Conservation (phyloP, 2,888 invertebrate species). For the Brenthis daphne region DNA sequence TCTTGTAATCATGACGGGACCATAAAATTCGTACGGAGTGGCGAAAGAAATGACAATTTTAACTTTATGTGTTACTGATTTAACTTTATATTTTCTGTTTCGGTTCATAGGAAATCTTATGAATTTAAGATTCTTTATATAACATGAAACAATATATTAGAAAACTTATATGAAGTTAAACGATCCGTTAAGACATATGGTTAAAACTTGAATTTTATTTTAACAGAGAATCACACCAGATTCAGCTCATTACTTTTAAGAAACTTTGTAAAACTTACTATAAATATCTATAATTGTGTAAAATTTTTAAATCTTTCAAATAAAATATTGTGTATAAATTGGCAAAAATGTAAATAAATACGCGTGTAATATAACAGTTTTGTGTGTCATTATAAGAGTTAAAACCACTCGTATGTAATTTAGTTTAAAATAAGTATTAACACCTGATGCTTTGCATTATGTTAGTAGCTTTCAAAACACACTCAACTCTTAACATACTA, state of each 20-base stretch:
- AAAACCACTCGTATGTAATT: not conserved
- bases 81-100: not conserved
- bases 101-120: conserved; percentile 6
- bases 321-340: too few relatives aligned
- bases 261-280: too few relatives aligned
- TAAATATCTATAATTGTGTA: too few relatives aligned
- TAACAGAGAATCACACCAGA: not conserved
- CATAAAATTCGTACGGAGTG: not conserved
- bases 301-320: too few relatives aligned
- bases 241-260: too few relatives aligned
- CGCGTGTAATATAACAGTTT: too few relatives aligned
- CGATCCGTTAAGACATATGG: conserved; percentile 20
- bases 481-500: not conserved
- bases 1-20: not conserved
- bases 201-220: conserved; percentile 15
- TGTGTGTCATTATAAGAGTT: too few relatives aligned
- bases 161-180: conserved; percentile 25
- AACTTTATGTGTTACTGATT: conserved; percentile 3
- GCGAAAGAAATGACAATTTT: conserved; percentile 5
- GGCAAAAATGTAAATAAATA: too few relatives aligned
- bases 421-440: not conserved
- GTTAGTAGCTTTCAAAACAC: conserved; percentile 12
- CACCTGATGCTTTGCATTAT: conserved; percentile 3
- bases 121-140: conserved; percentile 4
- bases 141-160: conserved; percentile 11